Conservation (phyloP, 2,888 invertebrate species). For the Mylabris sibirica region DNA sequence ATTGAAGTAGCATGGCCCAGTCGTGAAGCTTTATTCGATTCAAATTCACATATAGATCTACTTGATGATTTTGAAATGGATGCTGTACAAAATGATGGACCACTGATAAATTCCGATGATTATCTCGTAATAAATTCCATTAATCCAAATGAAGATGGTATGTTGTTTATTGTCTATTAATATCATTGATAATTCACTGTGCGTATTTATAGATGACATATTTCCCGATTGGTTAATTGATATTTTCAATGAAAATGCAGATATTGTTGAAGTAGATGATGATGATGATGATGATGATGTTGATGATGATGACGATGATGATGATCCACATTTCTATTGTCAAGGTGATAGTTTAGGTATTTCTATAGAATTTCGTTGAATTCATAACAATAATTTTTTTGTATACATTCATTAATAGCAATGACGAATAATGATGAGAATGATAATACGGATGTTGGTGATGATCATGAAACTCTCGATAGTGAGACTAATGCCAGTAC, state of each 20-base stretch:
- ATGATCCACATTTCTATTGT: conserved; percentile 59
- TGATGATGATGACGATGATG: conserved; percentile 33
- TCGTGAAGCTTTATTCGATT: conserved; percentile 56
- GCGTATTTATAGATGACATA: conserved; percentile 34
- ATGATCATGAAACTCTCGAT: conserved; percentile 28
- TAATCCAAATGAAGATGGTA: conserved; percentile 2
- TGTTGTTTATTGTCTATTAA: neutral
- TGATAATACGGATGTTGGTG: conserved; percentile 40
- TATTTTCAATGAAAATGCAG: conserved; percentile 47
- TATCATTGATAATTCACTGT: neutral
- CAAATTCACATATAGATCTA: conserved; percentile 55
- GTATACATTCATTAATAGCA: conserved; percentile 58
- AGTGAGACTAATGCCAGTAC: too few relatives aligned
- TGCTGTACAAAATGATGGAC: conserved; percentile 12
- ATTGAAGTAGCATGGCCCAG: conserved; percentile 23
- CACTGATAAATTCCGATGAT: neutral
- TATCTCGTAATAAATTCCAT: neutral
- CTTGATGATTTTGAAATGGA: conserved; percentile 54
- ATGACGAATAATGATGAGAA: conserved; percentile 53
- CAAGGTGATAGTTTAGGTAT: conserved; percentile 61
- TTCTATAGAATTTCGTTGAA: neutral
- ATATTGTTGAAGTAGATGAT: conserved; percentile 35
- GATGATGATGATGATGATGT: conserved; percentile 45
- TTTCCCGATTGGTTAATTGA: conserved; percentile 60
- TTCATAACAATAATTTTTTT: conserved; percentile 37